Conservation (phyloP, 2,888 invertebrate species). For the Stomorhina lunata region DNA sequence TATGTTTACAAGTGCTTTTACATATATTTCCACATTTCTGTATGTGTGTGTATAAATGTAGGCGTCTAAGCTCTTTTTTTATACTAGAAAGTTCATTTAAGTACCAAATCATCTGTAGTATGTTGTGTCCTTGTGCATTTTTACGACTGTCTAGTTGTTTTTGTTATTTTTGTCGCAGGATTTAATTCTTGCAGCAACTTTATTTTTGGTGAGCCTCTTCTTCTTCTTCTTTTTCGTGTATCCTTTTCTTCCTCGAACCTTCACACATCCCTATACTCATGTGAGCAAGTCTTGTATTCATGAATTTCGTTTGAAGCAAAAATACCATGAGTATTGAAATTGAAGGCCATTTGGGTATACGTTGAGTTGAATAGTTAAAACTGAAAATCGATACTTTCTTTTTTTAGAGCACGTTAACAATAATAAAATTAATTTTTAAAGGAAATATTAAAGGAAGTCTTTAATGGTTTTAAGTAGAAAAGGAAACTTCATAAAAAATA, state of each 20-base stretch:
- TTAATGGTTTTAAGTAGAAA: neutral
- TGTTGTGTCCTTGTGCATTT: constrained; percentile 67
- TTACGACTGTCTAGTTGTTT: constrained; percentile 40
- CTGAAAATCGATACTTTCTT: constrained; percentile 54
- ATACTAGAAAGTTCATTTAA: neutral
- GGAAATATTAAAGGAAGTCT: neutral
- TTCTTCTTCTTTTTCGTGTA: constrained; percentile 24
- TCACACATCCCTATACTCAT: neutral
- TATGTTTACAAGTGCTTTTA: neutral
- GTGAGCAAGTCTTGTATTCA: neutral
- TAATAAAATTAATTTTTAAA: neutral
- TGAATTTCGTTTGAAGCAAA: constrained; percentile 13
- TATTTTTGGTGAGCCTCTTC: constrained; percentile 29
- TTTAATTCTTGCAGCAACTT: constrained; percentile 50
- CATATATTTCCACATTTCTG: no score
- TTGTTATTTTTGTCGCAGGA: constrained; percentile 34
- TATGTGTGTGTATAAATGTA: neutral
- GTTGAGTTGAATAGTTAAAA: neutral
- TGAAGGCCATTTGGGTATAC: constrained; percentile 58
- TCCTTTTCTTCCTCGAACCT: neutral
- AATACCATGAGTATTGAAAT: constrained; percentile 34
- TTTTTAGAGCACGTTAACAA: constrained; percentile 17
- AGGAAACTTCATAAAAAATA: neutral
- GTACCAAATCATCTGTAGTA: constrained; percentile 62
- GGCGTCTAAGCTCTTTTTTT: neutral